Conservation (phyloP, 2,797 vertebrate species). For the Muscicapa comitata region DNA sequence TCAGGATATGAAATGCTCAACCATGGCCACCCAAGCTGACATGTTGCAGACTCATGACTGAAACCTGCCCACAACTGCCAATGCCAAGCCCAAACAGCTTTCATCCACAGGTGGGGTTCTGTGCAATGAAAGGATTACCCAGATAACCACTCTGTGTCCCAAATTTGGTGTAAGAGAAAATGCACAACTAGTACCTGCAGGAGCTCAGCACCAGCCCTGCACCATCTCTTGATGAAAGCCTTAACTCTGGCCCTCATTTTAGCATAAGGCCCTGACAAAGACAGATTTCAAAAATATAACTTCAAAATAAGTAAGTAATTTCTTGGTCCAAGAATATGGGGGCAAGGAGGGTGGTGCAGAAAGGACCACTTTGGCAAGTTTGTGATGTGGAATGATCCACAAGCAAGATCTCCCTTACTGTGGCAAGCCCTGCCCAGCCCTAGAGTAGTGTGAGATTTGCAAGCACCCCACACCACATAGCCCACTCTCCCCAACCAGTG, state of each 20-base stretch:
- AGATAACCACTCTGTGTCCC: not conserved
- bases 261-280: not conserved
- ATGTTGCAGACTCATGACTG: not conserved
- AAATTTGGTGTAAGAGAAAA: not conserved
- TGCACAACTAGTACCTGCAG: fast-evolving
- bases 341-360: fast-evolving
- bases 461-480: not conserved
- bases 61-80: fast-evolving
- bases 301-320: not conserved
- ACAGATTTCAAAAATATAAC: not conserved
- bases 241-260: not conserved
- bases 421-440: not conserved
- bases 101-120: fast-evolving
- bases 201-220: not conserved
- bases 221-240: not conserved
- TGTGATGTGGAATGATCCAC: not conserved
- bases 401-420: not conserved
- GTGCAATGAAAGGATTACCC: not conserved
- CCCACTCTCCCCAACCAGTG: fast-evolving
- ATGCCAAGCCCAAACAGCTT: not conserved
- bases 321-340: not conserved
- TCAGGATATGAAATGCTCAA: not conserved
- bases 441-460: fast-evolving
- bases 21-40: not conserved
- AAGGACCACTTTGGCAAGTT: not conserved